Evolutionary conservation across 2,797 vertebrate genomes (phyloP), one percentile per base, ranked within the genome.

Genomic region (Discoglossus pictus): DNA sequence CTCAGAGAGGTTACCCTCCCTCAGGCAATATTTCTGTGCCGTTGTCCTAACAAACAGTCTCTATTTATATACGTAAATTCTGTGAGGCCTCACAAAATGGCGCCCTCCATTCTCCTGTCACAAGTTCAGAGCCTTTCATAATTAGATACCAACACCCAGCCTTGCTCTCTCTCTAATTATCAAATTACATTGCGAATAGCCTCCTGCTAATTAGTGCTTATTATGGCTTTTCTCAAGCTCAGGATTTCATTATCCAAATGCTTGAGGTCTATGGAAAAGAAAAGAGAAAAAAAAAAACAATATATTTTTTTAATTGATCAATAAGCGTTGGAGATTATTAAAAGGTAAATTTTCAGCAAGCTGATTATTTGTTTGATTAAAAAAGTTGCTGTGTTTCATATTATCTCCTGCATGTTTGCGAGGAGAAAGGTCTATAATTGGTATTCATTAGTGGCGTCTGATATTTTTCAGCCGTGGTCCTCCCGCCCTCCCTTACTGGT

Each of bases 101-200:
- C 93, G 86, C 91, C 89, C 88, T 91, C 92, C 88, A 87, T 85
- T 92, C 87, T 91, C 92, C 75, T 93, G 90, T 91, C 90, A 89
- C 87, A 88, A 88, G 87, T 74, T 86, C 89, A 89, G 84, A 87
- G 92, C 91, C 91, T 91, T 90, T 91, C 80, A 86, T 94, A 96
- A 97, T 96, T 93, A 95, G 90, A 85, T 90, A 89, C 73, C 86
- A 92, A 90, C 89, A 87, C 92, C 83, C 87, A 89, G 92, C 89
- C 91, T 91, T 88, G 91, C 91, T 93, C 92, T 84, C 87, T 87
- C 87, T 86, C 93, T 98, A 97, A 96, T 96, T 97, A 96, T 92
- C 89, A 94, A 95, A 98, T 98, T 97, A 96, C 88, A 91, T 88
- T 86, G 91, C 93, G 95, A 96, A 97, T 94, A 94, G 92, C 91